Evolutionary conservation across 1,140 invertebrate species (phyloP), one percentile per base, ranked within the genome.

Genomic region (Colletes gigas): DNA sequence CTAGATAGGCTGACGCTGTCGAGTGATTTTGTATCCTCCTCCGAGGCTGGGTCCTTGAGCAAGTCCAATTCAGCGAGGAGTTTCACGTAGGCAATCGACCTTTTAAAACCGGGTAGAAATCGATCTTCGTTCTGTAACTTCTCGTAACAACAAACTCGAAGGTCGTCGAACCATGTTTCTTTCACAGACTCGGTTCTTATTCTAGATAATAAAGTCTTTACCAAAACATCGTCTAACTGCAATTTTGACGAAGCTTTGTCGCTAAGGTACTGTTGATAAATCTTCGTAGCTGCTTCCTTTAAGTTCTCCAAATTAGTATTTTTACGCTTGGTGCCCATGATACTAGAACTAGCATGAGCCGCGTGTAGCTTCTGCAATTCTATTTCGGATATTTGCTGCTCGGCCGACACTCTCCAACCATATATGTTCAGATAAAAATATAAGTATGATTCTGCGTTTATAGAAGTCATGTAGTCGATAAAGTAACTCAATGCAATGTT

Each of bases 341-440:
- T 65, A 30, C 80, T 78, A 1, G 80, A 41, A n/a, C 81, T 41
- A 65, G 88, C 60, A 77, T 93, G 89, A 62, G 91, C 78, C 75
- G 78, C 88, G 71, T 92, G 93, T 5, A 94, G 71, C 70, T 94
- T 94, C 72, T 94, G 94, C 39, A 95, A 84, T 72, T 95, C 94
- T 44, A 95, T 93, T 81, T 95, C 95, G 14, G 94, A 94, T 76
- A 97, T 94, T 90, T 97, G 96, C 88, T 97, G 96, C 85, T 97
- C 96, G 2, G 96, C 96, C 9, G 96, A 96, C 1, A 95, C 94
- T 90, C 96, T 94, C 95, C 97, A 98, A 41, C 96, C 97, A 93
- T 97, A 97, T 85, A 97, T 96, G 92, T 97, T 97, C 66, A 98
- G 92, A 89, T 97, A 97, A 90, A 97, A 97, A 89, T 96, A 97